These are phyloP conservation scores for Synergus laeviventris DNA, from an alignment of 2,888 invertebrate species.

Conservation along the genomic window DNA sequence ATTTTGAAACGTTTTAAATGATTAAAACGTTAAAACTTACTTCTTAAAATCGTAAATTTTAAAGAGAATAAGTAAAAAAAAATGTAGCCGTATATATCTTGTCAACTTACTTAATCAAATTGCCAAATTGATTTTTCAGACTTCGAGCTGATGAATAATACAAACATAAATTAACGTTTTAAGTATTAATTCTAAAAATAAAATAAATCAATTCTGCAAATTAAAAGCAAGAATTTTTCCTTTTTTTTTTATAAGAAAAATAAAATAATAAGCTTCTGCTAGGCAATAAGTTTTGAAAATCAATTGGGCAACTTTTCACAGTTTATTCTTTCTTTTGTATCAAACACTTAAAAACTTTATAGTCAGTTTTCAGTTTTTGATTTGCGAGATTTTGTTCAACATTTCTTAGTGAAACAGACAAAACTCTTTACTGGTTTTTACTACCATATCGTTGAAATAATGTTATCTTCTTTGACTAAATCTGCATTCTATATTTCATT, in stretches of 20 bases:
- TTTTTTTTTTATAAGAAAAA: neutral
- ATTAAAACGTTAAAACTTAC: conserved; percentile 26
- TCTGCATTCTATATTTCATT: neutral
- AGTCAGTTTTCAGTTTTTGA: conserved; percentile 21
- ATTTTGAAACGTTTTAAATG: conserved; percentile 23
- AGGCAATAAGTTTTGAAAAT: neutral
- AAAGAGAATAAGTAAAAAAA: conserved; percentile 17
- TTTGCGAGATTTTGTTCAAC: conserved; percentile 41
- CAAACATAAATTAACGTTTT: neutral
- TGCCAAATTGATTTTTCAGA: conserved; percentile 17
- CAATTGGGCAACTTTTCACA: conserved; percentile 12
- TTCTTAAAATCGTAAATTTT: conserved; percentile 11
- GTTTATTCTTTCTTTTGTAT: neutral
- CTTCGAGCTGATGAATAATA: neutral
- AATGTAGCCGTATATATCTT: neutral
- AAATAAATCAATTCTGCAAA: neutral
- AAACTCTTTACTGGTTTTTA: conserved; percentile 27
- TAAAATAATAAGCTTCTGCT: neutral
- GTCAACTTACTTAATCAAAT: neutral
- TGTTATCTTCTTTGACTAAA: conserved; percentile 20
- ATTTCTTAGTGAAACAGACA: conserved; percentile 43
- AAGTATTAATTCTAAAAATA: neutral
- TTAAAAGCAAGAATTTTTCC: neutral
- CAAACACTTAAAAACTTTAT: conserved; percentile 19
- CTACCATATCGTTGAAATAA: neutral